Percentiles rank a stretch among this genome's conserved stretches.
Conservation (phyloP, 1,140 invertebrate genomes). For the Drosophila kurseongensis region DNA sequence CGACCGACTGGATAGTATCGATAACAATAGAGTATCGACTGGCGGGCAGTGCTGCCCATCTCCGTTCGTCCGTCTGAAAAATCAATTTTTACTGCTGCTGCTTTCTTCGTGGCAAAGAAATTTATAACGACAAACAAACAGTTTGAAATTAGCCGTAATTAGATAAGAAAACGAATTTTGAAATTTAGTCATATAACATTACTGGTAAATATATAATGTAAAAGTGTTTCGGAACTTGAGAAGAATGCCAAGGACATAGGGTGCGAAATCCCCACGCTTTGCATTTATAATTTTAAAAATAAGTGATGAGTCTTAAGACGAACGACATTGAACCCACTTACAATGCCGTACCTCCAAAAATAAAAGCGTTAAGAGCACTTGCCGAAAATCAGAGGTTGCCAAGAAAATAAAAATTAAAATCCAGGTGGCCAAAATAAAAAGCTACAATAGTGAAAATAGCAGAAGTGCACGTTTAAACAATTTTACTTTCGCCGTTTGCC, state of each 20-base stretch:
- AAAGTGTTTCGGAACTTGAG: neutral
- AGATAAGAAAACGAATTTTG: conserved; percentile 53
- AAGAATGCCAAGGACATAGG: conserved; percentile 24
- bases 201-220: conserved; percentile 22
- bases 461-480: conserved; percentile 14
- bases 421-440: conserved; percentile 3
- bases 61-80: conserved; percentile 24
- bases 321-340: conserved; percentile 68
- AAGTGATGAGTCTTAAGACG: conserved; percentile 60
- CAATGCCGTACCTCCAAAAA: conserved; percentile 72
- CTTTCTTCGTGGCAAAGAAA: conserved; percentile 27
- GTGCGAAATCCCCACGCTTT: conserved; percentile 8
- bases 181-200: conserved; percentile 18
- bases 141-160: conserved; percentile 69
- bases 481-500: conserved; percentile 58
- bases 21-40: neutral
- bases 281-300: conserved; percentile 61
- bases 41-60: neutral
- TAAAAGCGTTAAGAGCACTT: conserved; percentile 38
- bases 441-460: conserved; percentile 2
- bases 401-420: conserved; percentile 10
- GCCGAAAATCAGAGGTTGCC: conserved; percentile 16
- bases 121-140: conserved; percentile 68
- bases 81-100: conserved; percentile 42
- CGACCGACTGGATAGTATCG: neutral